Evolutionary conservation across 2,888 invertebrate species (phyloP), one percentile per base, ranked within the genome.

Genomic region (Micropterix aruncella): DNA sequence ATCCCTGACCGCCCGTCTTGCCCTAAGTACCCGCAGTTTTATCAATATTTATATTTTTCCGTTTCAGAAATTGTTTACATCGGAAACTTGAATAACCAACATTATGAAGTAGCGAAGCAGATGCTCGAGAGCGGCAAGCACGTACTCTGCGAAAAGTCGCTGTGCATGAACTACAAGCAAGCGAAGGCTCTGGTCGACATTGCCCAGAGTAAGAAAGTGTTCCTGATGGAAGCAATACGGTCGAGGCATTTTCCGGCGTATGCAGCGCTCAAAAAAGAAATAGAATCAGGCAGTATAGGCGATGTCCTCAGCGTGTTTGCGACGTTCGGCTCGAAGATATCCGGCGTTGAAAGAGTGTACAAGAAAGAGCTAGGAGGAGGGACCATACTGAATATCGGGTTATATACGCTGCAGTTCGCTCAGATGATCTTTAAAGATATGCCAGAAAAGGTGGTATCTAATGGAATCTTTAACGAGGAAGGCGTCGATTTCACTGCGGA

Each of bases 191-290:
- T 95, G 38, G 64, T 89, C 9, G 65, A 74, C 15, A 57, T 78
- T 1, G 89, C 93, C 1, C 75, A 73, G 55, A 60, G 70, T 18
- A 83, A 83, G 54, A 81, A 83, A 3, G 59, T 83, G 1, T 90
- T 91, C 56, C 59, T 90, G 1, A 88, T 89, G 88, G 91, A 91
- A 72, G 93, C 82, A 0, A 72, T 90, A n/a, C 94, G 93, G 93
- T 86, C 86, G 0, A 73, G 92, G 27, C 89, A 75, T 55, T 80
- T 89, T 47, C 93, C 93, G 0, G 72, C 75, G 0, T 91, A 91
- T 58, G 65, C 75, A 40, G 74, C 77, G 50, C 57, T 91, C 40
- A 75, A 75, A 43, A 73, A 82, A 52, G 76, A 80, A 54, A 70
- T 93, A 2, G 63, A 73, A 1, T 57, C 67, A 1, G 82, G 81